Evolutionary conservation across 2,888 invertebrate species (phyloP).

Genomic region (Phortica magna): DNA sequence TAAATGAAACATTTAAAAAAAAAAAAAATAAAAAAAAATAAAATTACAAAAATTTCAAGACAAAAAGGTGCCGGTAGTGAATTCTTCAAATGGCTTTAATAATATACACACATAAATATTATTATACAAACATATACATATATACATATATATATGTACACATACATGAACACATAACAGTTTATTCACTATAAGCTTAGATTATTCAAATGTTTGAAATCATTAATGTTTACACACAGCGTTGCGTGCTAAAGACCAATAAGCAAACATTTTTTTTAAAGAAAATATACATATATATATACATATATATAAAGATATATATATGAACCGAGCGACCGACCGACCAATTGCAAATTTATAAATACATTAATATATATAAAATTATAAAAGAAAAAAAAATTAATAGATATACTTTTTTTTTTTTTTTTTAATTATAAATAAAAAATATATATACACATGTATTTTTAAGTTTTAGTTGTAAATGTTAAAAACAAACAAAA

Average conservation of each 20-base stretch:
- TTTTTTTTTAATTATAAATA: conserved; percentile 30
- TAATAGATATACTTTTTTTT: conserved; percentile 30
- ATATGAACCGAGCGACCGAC: conserved; percentile 63
- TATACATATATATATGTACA: conserved; percentile 41
- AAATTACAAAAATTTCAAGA: conserved; percentile 4
- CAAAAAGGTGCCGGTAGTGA: conserved; percentile 66
- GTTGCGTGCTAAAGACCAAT: conserved; percentile 24
- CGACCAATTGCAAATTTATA: conserved; percentile 60
- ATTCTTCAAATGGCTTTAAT: conserved; percentile 73
- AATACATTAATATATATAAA: conserved; percentile 27
- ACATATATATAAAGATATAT: conserved; percentile 43
- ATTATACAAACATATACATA: conserved; percentile 38
- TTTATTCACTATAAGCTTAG: conserved; percentile 11
- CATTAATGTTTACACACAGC: conserved; percentile 3
- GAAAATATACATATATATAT: conserved; percentile 37
- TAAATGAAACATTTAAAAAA: neutral
- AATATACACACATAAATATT: conserved; percentile 58
- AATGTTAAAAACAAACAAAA: conserved; percentile 31
- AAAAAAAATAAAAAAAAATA: neutral
- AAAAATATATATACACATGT: conserved; percentile 43
- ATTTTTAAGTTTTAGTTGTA: conserved; percentile 32
- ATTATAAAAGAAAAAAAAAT: conserved; percentile 35
- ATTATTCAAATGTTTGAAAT: neutral
- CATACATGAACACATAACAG: conserved; percentile 36
- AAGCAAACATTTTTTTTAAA: conserved; percentile 36